Percentiles rank a stretch among this genome's conserved stretches.
phyloP scores from a whole-genome alignment of 2,797 vertebrate species.

The Cuniculus paca region DNA sequence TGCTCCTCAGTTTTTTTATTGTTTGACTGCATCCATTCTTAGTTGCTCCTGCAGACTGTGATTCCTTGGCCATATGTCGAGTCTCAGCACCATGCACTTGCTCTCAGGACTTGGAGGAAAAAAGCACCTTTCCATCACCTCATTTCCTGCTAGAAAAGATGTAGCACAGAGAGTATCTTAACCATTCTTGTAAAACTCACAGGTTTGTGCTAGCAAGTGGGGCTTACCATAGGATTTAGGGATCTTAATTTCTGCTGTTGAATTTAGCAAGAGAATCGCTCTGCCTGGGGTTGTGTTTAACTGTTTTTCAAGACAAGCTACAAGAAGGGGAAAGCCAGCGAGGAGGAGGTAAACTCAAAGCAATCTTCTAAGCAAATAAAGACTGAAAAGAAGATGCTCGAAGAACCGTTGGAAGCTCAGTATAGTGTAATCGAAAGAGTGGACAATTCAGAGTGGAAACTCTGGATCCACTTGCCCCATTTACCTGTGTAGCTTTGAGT shows the following conservation, averaged over 20 bases:
- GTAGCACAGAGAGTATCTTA: neutral
- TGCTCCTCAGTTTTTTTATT: neutral
- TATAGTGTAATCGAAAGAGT: neutral
- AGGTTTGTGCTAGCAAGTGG: neutral
- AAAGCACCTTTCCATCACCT: neutral
- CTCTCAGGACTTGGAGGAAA: neutral
- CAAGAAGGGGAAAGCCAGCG: neutral
- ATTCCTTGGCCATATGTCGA: neutral
- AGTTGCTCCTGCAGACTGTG: neutral
- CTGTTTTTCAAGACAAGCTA: neutral
- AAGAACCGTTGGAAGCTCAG: neutral
- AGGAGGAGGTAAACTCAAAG: neutral
- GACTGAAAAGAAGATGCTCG: neutral
- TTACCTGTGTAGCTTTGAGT: neutral
- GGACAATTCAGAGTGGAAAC: neutral
- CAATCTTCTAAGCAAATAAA: neutral
- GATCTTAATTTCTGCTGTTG: neutral
- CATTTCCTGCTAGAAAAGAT: neutral
- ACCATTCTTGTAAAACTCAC: neutral
- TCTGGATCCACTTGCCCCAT: neutral
- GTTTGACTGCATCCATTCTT: neutral
- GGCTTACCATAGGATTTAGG: neutral
- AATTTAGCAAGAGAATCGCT: slow-evolving; percentile 21
- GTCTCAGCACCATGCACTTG: neutral
- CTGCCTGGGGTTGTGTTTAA: neutral